Conservation (phyloP, 1,140 invertebrate genomes). For the Polyergus mexicanus region DNA sequence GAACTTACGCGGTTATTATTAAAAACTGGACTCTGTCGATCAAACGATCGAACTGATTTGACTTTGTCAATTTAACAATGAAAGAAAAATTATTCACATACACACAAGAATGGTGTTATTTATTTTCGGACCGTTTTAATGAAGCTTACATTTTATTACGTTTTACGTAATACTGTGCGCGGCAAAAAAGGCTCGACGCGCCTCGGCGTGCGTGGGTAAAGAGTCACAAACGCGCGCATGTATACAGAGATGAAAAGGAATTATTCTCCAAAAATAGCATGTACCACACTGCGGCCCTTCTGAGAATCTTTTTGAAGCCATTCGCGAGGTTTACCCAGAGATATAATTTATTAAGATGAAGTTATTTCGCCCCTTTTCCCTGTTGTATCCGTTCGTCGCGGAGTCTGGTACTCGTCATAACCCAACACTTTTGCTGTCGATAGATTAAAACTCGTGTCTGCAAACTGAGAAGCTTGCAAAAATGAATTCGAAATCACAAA, state of each 20-base stretch:
- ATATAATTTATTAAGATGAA: slow-evolving; percentile 85
- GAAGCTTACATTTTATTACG: slow-evolving; percentile 46
- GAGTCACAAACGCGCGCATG: not conserved
- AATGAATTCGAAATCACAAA: not conserved
- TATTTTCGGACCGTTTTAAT: not conserved
- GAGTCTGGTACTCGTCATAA: slow-evolving; percentile 82
- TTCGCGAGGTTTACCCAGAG: slow-evolving; percentile 77
- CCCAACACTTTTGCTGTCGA: slow-evolving; percentile 64
- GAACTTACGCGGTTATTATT: not conserved
- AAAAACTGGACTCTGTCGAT: not conserved
- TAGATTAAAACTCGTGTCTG: not conserved
- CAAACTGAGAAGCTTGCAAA: not conserved
- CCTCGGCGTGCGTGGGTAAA: not conserved
- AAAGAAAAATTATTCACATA: not conserved
- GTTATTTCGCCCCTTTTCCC: slow-evolving; percentile 76
- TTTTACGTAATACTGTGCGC: slow-evolving; percentile 25
- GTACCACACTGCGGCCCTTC: slow-evolving; percentile 75
- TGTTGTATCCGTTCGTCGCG: slow-evolving; percentile 66
- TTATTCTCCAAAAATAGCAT: slow-evolving; percentile 82
- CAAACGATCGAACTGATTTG: too few relatives aligned
- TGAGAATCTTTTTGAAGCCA: slow-evolving; percentile 83
- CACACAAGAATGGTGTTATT: not conserved
- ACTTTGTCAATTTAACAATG: not conserved
- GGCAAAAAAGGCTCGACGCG: not conserved
- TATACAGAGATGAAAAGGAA: slow-evolving; percentile 78